Evolutionary conservation across 2,888 invertebrate species (phyloP).

Genomic region (Odontothrips loti): DNA sequence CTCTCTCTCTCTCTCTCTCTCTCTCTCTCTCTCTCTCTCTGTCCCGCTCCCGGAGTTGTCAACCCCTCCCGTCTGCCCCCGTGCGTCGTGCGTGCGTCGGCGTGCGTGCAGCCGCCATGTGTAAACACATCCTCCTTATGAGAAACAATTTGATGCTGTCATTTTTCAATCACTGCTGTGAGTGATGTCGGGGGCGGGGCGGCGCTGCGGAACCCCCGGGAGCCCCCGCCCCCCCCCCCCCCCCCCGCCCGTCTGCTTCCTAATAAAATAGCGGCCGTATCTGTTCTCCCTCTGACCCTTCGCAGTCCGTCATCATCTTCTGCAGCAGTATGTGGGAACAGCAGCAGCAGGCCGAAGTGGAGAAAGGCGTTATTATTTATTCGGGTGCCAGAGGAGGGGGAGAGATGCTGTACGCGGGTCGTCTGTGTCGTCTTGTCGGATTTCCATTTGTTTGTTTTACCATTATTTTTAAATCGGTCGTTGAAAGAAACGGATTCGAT

Average conservation of each 20-base stretch:
- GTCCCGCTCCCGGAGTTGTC: conserved; percentile 27
- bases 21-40: conserved; percentile 31
- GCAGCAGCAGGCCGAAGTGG: no score
- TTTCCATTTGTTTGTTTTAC: no score
- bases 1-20: conserved; percentile 34
- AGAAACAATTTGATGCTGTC: conserved; percentile 8
- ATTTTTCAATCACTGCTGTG: conserved; percentile 10
- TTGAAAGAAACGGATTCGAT: no score
- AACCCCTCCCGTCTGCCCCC: background rate
- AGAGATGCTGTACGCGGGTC: no score
- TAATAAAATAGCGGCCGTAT: background rate
- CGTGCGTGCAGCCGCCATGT: background rate
- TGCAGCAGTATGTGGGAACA: no score
- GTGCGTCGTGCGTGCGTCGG: no score
- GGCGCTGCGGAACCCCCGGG: background rate
- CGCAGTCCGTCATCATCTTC: no score
- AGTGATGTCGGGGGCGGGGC: background rate
- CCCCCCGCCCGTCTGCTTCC: background rate
- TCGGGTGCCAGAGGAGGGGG: no score
- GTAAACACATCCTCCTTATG: background rate
- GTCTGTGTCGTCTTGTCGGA: no score
- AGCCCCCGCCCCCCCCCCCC: background rate
- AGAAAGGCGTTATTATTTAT: no score
- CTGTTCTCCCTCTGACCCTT: no score
- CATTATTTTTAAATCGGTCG: no score